Evolutionary conservation across 2,797 vertebrate genomes (phyloP), one percentile per base, ranked within the genome.

Genomic region (Sebastes hopkinsi): DNA sequence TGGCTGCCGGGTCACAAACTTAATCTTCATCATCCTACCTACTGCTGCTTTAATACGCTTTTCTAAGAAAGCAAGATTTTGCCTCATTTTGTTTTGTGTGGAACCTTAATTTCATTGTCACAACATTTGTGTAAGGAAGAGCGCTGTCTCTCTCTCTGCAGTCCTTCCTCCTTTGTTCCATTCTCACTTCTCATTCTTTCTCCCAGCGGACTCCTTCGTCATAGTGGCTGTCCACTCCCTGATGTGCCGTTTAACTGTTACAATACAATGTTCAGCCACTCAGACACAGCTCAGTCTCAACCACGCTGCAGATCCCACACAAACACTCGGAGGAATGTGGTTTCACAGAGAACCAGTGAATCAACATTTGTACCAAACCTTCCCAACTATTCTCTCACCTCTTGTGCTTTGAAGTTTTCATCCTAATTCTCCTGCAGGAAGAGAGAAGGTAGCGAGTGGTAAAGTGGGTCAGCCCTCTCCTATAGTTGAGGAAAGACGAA

Each of bases 391-490:
- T 50, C 66, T 72, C 58, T 77, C 75, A 50, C 27, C 61, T 78
- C 72, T 10, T 62, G 38, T 75, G 32, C 67, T 62, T 82, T 78
- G 65, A 42, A 60, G 54, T 75, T 81, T 55, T 32, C 32, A 55
- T 69, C 30, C 59, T 69, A 11, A 52, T 20, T 67, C 71, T 72
- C 14, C 72, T 72, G 16, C 67, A 71, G 32, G 18, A 25, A 62
- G 72, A 25, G 75, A 66, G 72, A 71, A 76, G 69, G 79, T 71
- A 60, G 64, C 3, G 59, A 58, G 61, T 67, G 66, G 52, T 69
- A 90, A 95, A 95, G 84, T 92, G 89, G 91, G 91, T 93, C 91
- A 93, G n/a, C 54, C 55, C 27, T 73, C 72, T 84, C 56, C 30
- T 60, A 55, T 71, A 79, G 85, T 75, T 13, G 67, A 67, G 83